phyloP scores from a whole-genome alignment of 2,113 vertebrate genomes.

The Illadopsis cleaveri region DNA sequence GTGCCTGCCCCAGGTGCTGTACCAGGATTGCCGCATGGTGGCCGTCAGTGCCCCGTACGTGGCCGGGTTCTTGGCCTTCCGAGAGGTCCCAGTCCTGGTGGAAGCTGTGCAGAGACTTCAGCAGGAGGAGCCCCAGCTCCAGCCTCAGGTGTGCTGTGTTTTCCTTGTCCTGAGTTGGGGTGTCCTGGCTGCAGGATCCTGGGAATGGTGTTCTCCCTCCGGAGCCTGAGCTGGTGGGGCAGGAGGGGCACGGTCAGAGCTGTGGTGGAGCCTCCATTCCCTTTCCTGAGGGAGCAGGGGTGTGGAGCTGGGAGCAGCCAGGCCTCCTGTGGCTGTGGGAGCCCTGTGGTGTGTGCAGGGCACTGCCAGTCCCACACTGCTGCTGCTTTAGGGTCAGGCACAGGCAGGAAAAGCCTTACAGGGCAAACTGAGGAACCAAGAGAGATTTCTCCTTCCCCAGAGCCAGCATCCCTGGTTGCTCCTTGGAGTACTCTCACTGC shows the following conservation, averaged over 20 bases:
- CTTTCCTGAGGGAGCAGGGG: neutral
- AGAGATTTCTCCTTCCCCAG: neutral
- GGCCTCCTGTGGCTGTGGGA: neutral
- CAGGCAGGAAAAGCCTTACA: too few species aligned
- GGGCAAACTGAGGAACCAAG: neutral
- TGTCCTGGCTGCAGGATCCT: neutral
- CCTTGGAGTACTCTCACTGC: too few species aligned
- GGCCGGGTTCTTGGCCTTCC: slow-evolving; percentile 90
- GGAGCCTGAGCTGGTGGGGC: rapidly evolving
- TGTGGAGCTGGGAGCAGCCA: neutral
- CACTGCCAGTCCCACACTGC: neutral
- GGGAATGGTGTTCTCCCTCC: neutral
- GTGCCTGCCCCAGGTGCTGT: slow-evolving; percentile 79
- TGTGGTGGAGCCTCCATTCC: rapidly evolving
- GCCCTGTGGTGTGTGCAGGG: rapidly evolving
- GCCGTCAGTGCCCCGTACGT: slow-evolving; percentile 83
- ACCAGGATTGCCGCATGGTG: slow-evolving; percentile 88
- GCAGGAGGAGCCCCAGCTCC: slow-evolving; percentile 68
- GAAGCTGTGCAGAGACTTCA: slow-evolving; percentile 81
- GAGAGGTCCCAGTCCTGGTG: slow-evolving; percentile 85
- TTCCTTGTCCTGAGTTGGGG: rapidly evolving
- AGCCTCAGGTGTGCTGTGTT: slow-evolving; percentile 82
- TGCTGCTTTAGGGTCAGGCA: neutral
- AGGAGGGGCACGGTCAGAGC: rapidly evolving
- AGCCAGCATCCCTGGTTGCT: neutral